Conservation (phyloP, 2,888 invertebrate genomes). For the Dicranocentrus wangi region DNA sequence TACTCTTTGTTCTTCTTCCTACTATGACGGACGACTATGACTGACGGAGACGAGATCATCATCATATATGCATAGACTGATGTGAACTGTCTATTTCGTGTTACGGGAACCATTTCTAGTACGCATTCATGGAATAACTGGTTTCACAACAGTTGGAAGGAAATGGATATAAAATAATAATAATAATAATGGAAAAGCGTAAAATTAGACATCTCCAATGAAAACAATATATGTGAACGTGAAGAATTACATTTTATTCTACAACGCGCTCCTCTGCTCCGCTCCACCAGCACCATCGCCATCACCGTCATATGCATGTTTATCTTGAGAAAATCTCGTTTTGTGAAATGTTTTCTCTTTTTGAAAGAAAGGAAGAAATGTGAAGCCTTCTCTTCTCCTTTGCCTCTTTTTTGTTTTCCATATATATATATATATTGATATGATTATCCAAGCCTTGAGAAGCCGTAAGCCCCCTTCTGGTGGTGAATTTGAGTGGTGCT, state of each 20-base stretch:
- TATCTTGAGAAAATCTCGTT: too few relatives aligned
- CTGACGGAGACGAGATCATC: too few relatives aligned
- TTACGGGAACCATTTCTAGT: too few relatives aligned
- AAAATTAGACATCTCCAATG: slow-evolving; percentile 39
- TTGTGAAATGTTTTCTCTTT: too few relatives aligned
- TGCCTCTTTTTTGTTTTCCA: background rate
- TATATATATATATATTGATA: too few relatives aligned
- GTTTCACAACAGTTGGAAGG: slow-evolving; percentile 20
- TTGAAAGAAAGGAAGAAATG: background rate
- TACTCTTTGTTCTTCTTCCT: slow-evolving; percentile 8
- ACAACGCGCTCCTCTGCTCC: too few relatives aligned
- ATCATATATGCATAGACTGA: too few relatives aligned
- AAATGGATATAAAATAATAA: slow-evolving; percentile 34
- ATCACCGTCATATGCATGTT: too few relatives aligned
- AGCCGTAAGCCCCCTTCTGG: slow-evolving; percentile 53
- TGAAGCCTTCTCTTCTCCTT: background rate
- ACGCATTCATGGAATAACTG: too few relatives aligned
- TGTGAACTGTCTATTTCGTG: too few relatives aligned
- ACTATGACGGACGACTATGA: too few relatives aligned
- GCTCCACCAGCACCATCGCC: too few relatives aligned
- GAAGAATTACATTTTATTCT: background rate
- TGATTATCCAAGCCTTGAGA: background rate
- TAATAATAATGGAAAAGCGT: slow-evolving; percentile 31
- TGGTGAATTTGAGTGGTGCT: slow-evolving; percentile 48
- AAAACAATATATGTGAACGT: background rate